Evolutionary conservation across 2,797 vertebrate genomes (phyloP).

Genomic region (Adelosebastes latens): DNA sequence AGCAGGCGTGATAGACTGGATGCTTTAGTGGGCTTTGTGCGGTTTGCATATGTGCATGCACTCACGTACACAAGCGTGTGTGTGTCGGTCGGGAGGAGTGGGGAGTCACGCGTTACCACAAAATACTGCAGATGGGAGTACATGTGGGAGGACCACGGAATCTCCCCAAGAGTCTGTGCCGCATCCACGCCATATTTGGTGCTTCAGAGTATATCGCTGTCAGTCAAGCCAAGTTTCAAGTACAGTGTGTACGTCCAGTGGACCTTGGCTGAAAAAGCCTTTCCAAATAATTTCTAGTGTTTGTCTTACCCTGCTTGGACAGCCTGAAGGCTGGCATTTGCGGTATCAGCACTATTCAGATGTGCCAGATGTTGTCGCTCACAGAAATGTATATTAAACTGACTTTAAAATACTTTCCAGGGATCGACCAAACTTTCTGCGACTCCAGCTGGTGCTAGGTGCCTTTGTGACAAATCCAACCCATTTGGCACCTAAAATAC

Average conservation of each 20-base stretch:
- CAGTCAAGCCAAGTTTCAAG: slow-evolving; percentile 73
- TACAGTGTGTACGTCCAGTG: slow-evolving; percentile 57
- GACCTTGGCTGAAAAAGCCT: slow-evolving; percentile 53
- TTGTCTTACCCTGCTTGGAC: slow-evolving; percentile 50
- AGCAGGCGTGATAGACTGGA: background rate
- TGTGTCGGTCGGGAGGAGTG: slow-evolving; percentile 6
- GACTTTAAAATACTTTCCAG: slow-evolving; percentile 44
- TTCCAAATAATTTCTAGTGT: slow-evolving; percentile 64
- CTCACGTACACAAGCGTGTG: slow-evolving; percentile 5
- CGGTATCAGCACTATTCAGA: slow-evolving; percentile 35
- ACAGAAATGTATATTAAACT: slow-evolving; percentile 27
- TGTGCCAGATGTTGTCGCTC: slow-evolving; percentile 40
- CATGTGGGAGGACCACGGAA: slow-evolving; percentile 70
- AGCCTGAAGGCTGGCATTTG: slow-evolving; percentile 42
- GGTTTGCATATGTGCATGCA: background rate
- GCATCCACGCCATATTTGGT: slow-evolving; percentile 76
- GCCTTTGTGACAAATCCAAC: slow-evolving; percentile 35
- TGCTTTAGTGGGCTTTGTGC: background rate
- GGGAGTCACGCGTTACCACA: slow-evolving; percentile 52
- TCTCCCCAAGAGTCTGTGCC: slow-evolving; percentile 66
- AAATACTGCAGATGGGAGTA: slow-evolving; percentile 61
- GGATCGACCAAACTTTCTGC: slow-evolving; percentile 18
- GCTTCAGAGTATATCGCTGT: slow-evolving; percentile 59
- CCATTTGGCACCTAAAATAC: slow-evolving; percentile 48
- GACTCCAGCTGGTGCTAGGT: slow-evolving; percentile 14